Evolutionary conservation across 2,888 invertebrate genomes (phyloP).

Genomic region (Drosophila parthenogenetica): DNA sequence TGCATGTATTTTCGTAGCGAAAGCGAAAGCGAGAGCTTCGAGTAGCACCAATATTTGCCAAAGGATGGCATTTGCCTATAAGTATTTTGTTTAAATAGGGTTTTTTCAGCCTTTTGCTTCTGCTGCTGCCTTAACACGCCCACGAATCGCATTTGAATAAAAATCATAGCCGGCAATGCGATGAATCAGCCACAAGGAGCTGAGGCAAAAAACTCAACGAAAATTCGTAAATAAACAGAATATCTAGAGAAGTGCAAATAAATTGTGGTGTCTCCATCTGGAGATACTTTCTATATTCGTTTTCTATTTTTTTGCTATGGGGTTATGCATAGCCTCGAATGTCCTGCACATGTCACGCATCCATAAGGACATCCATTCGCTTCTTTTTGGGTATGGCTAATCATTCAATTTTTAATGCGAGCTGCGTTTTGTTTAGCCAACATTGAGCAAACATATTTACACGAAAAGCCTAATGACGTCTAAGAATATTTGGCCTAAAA

Average conservation of each 20-base stretch:
- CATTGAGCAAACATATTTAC: constrained; percentile 51
- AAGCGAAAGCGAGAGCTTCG: constrained; percentile 33
- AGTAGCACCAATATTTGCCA: constrained; percentile 67
- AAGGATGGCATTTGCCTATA: constrained; percentile 73
- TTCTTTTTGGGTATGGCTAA: constrained; percentile 25
- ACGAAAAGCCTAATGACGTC: constrained; percentile 9
- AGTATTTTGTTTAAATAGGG: constrained; percentile 79
- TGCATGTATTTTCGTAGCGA: constrained; percentile 35
- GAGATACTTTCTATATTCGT: constrained; percentile 14
- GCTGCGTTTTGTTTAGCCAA: constrained; percentile 32
- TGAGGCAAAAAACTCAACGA: constrained; percentile 46
- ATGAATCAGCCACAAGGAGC: constrained; percentile 14
- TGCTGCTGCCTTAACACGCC: constrained; percentile 15
- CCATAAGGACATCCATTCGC: neutral
- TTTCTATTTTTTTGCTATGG: constrained; percentile 4
- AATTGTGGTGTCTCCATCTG: constrained; percentile 46
- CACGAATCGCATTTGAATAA: constrained; percentile 50
- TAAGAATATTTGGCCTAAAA: neutral
- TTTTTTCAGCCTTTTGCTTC: constrained; percentile 40
- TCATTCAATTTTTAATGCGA: constrained; percentile 51
- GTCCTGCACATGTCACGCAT: constrained; percentile 26
- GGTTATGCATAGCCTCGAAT: constrained; percentile 28
- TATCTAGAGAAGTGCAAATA: constrained; percentile 75
- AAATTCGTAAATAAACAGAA: constrained; percentile 77
- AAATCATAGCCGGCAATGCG: constrained; percentile 48